Percentiles rank a stretch among this genome's conserved stretches.
Conservation (phyloP, 2,113 vertebrate species). For the Lota lota region DNA sequence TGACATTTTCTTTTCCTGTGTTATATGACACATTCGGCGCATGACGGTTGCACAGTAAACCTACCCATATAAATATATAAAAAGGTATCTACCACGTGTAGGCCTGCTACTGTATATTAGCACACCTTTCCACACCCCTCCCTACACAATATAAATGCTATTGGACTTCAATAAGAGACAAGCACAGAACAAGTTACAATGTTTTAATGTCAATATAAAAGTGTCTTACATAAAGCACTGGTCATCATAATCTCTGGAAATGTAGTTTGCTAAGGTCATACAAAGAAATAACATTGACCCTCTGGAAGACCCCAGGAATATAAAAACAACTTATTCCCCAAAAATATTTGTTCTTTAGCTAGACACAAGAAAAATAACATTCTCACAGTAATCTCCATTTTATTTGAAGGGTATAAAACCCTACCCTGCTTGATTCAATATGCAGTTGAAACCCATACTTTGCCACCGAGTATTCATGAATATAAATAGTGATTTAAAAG, state of each 20-base stretch:
- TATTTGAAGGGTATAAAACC: conserved; percentile 11
- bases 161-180: conserved; percentile 6
- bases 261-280: conserved; percentile 7
- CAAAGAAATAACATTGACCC: conserved; percentile 7
- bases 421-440: not conserved
- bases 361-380: not conserved
- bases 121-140: not conserved
- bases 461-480: conserved; percentile 14
- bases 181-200: conserved; percentile 6
- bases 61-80: too few relatives aligned
- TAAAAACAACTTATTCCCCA: conserved; percentile 42
- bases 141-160: too few relatives aligned
- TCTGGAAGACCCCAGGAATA: conserved; percentile 29
- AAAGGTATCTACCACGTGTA: too few relatives aligned
- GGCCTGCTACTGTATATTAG: not conserved
- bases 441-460: conserved; percentile 7
- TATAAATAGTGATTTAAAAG: conserved; percentile 7
- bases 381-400: conserved; percentile 5
- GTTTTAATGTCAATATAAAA: conserved; percentile 42
- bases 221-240: conserved; percentile 17
- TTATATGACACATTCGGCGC: not conserved
- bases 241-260: conserved; percentile 5
- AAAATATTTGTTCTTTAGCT: not conserved
- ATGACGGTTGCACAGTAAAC: too few relatives aligned
- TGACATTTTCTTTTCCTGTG: conserved; percentile 30